Base-by-base conservation (phyloP, 1,140 invertebrate genomes). In the Phortica variegata region DNA sequence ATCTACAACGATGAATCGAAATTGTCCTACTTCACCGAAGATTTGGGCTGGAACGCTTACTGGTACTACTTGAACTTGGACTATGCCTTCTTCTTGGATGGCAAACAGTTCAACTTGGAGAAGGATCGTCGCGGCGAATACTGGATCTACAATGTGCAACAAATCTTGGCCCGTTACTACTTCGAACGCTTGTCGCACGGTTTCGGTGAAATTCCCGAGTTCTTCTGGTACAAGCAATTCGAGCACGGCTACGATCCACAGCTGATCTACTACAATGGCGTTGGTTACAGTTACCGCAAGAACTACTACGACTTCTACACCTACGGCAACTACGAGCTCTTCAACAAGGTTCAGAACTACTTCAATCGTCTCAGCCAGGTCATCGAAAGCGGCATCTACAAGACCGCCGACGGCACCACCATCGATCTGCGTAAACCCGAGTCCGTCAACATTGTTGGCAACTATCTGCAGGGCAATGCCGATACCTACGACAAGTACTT, bases 1-100 rank as follows among this genome's bases (percentile, higher is more conserved):
- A 83, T 78, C 82, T 86, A 53, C 80, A 79, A 78, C 36, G 58
- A 78, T 3, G 74, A 81, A 18, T 79, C 83, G 46, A 75, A 81
- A 41, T 39, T 91, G 15, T 77, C 79, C 16, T 90, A 91, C 69
- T 90, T 85, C 78, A 85, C 85, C 0, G 84, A 91, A 52, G 89
- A 89, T 71, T 77, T 84, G 43, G 83, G 82, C 48, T 76, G 89
- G n/a, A 87, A 88, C 60, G 66, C 81, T 2, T 85, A 83, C 58
- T 87, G 89, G 71, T 84, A 83, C 58, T 85, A 86, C 56, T 77
- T 81, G 36, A 80, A 84, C 43, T 52, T 87, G 19, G 80, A 82
- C 16, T 84, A 82, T 52, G 86, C 88, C 2, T 78, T 75, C 73
- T 85, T 82, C 79, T 78, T 85, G 31, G 77, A 74, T 53, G 77